A percentile compares a stretch with the other conserved stretches of the same genome.
These are phyloP conservation scores for Malurus elegans DNA, from an alignment of 2,113 vertebrate species.

Conservation along the genomic window DNA sequence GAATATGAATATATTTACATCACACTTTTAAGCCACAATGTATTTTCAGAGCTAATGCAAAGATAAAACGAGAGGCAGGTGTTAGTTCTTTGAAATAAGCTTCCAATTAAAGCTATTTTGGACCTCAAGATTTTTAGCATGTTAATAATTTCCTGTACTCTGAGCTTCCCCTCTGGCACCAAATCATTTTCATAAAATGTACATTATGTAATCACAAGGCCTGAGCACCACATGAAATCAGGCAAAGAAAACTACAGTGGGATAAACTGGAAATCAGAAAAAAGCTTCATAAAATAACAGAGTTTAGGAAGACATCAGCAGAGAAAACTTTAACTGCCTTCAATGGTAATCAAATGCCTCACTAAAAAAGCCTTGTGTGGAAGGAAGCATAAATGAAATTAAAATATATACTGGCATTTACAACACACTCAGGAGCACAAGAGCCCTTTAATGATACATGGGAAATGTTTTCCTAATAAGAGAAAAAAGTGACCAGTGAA, in stretches of 20 bases:
- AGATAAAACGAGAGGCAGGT: background rate
- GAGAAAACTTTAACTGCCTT: background rate
- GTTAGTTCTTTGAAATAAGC: conserved; percentile 11
- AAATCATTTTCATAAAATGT: conserved; percentile 1
- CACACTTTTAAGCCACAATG: background rate
- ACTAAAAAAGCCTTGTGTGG: background rate
- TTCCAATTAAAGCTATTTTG: conserved; percentile 19
- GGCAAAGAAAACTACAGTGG: background rate
- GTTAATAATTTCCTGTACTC: conserved; percentile 40
- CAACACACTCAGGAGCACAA: background rate
- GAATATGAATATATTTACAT: background rate
- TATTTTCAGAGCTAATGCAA: conserved; percentile 8
- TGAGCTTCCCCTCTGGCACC: background rate
- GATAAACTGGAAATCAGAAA: background rate
- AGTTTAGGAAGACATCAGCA: background rate
- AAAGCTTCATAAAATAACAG: background rate
- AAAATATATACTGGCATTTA: background rate
- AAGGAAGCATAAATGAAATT: background rate
- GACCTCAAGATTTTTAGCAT: background rate
- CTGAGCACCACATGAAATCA: background rate
- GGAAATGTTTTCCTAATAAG: background rate
- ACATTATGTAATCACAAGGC: background rate
- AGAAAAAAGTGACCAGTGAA: background rate
- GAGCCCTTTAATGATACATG: background rate
- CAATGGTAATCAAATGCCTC: background rate